A percentile compares a stretch with the other conserved stretches of the same genome.
Conservation (phyloP, 2,113 vertebrate genomes). For the Gallinago paraguaiae region DNA sequence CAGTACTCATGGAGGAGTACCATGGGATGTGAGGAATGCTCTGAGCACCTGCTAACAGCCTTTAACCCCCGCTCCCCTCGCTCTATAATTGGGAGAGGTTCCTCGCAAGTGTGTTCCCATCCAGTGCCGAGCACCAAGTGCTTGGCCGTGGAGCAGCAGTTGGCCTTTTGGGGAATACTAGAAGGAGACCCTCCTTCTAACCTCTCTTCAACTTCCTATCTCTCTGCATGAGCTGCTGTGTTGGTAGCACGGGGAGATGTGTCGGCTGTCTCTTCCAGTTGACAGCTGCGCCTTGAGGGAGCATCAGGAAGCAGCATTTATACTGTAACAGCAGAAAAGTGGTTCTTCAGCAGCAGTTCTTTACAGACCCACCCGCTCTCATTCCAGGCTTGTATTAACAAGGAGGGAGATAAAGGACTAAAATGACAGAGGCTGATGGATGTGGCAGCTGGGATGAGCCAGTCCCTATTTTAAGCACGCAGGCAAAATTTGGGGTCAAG, state of each 20-base stretch:
- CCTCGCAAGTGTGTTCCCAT: background rate
- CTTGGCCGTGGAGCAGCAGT: background rate
- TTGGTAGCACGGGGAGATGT: background rate
- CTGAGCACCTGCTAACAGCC: background rate
- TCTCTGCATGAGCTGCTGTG: background rate
- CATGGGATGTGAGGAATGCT: background rate
- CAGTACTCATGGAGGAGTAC: background rate
- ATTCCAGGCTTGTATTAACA: conserved; percentile 43
- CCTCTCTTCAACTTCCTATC: background rate
- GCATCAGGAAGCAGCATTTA: background rate
- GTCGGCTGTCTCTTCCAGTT: background rate
- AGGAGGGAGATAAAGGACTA: conserved; percentile 33
- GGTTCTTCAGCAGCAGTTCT: background rate
- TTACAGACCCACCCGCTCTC: background rate
- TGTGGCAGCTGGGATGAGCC: conserved; percentile 58
- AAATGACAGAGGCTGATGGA: conserved; percentile 46
- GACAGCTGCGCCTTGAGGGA: background rate
- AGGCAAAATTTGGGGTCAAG: conserved; percentile 39
- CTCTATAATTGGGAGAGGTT: background rate
- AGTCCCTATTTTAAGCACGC: conserved; percentile 61
- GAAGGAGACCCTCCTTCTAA: background rate
- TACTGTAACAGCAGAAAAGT: background rate
- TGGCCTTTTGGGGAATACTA: background rate
- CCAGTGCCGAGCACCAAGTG: background rate
- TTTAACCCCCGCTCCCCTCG: background rate